Evolutionary conservation across 2,113 vertebrate genomes (phyloP).

Genomic region (Phalacrocorax pelagicus): DNA sequence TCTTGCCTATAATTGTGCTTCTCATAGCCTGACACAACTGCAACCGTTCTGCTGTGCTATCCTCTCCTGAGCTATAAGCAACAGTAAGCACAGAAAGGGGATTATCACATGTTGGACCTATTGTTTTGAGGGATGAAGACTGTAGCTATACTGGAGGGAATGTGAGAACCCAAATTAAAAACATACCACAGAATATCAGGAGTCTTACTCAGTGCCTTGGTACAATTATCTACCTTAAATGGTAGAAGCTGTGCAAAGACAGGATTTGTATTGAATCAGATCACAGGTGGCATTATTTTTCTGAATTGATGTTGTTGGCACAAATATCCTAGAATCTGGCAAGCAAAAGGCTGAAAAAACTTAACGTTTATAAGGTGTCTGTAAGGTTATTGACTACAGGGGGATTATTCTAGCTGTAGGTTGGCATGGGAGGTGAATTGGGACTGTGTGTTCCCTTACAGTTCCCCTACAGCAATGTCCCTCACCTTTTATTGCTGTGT

Average conservation of each 20-base stretch:
- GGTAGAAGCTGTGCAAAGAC: background rate
- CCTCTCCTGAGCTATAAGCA: background rate
- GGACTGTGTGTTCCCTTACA: background rate
- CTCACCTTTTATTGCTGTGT: background rate
- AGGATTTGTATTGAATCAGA: background rate
- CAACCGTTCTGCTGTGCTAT: accelerated
- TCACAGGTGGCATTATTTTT: background rate
- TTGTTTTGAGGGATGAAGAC: background rate
- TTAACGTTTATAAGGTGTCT: background rate
- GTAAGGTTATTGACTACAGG: background rate
- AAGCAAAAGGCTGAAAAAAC: background rate
- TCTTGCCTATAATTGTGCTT: background rate
- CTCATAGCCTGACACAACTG: background rate
- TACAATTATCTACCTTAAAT: background rate
- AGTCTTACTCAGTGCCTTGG: background rate
- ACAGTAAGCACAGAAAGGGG: background rate
- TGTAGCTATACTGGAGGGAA: background rate
- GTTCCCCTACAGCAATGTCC: background rate
- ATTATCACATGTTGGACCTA: background rate
- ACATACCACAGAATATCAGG: background rate
- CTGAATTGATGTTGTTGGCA: background rate
- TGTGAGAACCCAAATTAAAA: background rate
- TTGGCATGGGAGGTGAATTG: background rate
- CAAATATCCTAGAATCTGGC: background rate
- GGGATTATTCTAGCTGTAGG: background rate